Percentiles rank a stretch among this genome's conserved stretches.
Conservation (phyloP, 2,113 vertebrate species). For the Ictalurus furcatus region DNA sequence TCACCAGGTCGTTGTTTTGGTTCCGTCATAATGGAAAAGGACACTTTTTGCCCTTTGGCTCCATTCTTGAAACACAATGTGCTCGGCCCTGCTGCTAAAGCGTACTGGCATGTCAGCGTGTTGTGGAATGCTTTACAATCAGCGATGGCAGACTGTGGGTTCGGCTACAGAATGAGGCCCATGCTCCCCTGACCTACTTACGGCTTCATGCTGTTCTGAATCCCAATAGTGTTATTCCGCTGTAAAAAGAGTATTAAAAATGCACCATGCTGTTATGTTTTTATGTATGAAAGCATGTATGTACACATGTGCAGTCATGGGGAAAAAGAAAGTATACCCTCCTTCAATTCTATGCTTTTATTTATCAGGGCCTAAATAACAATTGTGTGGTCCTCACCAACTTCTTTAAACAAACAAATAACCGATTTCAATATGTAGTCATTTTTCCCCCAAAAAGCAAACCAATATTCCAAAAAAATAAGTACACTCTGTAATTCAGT, state of each 20-base stretch:
- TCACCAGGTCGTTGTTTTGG: neutral
- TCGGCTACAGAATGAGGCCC: neutral
- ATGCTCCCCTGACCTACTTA: slow-evolving; percentile 15
- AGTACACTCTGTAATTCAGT: neutral
- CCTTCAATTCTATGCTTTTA: neutral
- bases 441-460: neutral
- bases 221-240: neutral
- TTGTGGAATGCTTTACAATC: slow-evolving; percentile 8
- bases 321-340: neutral
- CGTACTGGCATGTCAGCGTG: neutral
- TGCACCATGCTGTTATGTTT: neutral
- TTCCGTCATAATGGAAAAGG: neutral
- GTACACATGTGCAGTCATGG: neutral
- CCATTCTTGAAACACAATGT: neutral
- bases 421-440: no score
- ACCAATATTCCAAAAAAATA: neutral
- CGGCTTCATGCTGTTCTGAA: neutral
- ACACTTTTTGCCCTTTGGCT: slow-evolving; percentile 45
- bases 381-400: neutral
- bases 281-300: no score
- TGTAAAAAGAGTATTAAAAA: neutral
- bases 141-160: slow-evolving; percentile 1
- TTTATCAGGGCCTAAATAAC: neutral
- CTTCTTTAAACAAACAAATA: neutral
- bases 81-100: neutral